Conservation (phyloP, 2,888 invertebrate genomes). For the Dysmachus trigonus region DNA sequence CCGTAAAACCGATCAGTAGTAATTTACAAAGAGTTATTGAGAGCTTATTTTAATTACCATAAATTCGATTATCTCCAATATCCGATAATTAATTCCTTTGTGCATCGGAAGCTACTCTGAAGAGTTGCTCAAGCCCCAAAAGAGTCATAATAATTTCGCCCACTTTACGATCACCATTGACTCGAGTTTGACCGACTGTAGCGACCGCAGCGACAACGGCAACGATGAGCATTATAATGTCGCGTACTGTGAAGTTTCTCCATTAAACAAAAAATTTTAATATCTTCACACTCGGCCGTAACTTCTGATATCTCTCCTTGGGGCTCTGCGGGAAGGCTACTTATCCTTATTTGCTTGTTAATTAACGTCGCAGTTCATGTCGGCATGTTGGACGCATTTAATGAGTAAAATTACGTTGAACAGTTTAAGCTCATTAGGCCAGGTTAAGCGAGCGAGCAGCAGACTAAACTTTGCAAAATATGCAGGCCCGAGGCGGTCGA, state of each 20-base stretch:
- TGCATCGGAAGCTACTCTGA: background rate
- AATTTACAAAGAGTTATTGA: background rate
- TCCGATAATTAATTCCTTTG: background rate
- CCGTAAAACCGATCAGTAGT: background rate
- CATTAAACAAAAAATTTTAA: slow-evolving; percentile 14
- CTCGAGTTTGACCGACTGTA: background rate
- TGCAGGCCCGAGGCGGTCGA: slow-evolving; percentile 11
- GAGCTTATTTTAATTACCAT: background rate
- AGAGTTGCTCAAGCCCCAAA: background rate
- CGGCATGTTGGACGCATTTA: slow-evolving; percentile 25
- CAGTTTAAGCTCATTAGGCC: slow-evolving; percentile 37
- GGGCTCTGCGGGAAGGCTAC: slow-evolving; percentile 26
- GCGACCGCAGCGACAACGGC: background rate
- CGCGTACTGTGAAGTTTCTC: background rate
- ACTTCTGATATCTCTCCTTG: background rate
- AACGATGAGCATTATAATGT: too few species aligned
- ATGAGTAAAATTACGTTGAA: slow-evolving; percentile 25
- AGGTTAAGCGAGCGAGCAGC: background rate
- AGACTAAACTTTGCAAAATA: slow-evolving; percentile 7
- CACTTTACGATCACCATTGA: background rate
- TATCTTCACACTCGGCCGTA: slow-evolving; percentile 27
- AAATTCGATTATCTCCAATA: background rate
- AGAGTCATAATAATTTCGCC: slow-evolving; percentile 27
- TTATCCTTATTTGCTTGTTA: slow-evolving; percentile 41
- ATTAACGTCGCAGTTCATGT: slow-evolving; percentile 40